Evolutionary conservation across 2,888 invertebrate genomes (phyloP).

Genomic region (Dryadula phaetusa): DNA sequence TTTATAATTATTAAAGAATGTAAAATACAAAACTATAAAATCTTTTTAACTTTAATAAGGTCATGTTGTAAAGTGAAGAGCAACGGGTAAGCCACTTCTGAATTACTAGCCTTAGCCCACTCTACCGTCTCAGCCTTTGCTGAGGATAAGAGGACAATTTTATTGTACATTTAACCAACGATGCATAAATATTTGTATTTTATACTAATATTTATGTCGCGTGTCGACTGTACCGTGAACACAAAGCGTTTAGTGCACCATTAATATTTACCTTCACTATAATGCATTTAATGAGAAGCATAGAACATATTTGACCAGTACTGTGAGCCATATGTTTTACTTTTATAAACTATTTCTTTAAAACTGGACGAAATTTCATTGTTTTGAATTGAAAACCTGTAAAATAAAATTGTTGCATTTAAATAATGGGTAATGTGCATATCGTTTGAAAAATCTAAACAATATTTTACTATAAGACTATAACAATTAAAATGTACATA

Average conservation of each 20-base stretch:
- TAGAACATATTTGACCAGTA: not conserved
- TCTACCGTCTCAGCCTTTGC: constrained; percentile 9
- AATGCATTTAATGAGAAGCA: not conserved
- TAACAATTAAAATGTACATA: not conserved
- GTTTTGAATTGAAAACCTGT: too few species aligned
- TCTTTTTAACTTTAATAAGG: not conserved
- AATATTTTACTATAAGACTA: not conserved
- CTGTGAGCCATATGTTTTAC: too few species aligned
- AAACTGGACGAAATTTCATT: too few species aligned
- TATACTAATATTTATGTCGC: not conserved
- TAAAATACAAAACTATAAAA: not conserved
- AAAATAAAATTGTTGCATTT: too few species aligned
- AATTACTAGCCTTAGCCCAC: not conserved
- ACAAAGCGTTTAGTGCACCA: not conserved
- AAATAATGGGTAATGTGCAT: too few species aligned
- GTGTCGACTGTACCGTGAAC: not conserved
- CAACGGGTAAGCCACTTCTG: not conserved
- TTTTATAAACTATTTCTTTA: too few species aligned
- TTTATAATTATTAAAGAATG: too few species aligned
- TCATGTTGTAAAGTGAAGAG: not conserved
- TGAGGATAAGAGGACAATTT: constrained; percentile 5
- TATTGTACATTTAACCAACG: not conserved
- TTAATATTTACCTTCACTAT: not conserved
- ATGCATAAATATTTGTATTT: constrained; percentile 15
- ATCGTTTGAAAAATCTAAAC: too few species aligned